A percentile compares a stretch with the other conserved stretches of the same genome.
These are phyloP conservation scores for Leucoraja erinaceus DNA, from an alignment of 2,113 vertebrate species.

Conservation along the genomic window DNA sequence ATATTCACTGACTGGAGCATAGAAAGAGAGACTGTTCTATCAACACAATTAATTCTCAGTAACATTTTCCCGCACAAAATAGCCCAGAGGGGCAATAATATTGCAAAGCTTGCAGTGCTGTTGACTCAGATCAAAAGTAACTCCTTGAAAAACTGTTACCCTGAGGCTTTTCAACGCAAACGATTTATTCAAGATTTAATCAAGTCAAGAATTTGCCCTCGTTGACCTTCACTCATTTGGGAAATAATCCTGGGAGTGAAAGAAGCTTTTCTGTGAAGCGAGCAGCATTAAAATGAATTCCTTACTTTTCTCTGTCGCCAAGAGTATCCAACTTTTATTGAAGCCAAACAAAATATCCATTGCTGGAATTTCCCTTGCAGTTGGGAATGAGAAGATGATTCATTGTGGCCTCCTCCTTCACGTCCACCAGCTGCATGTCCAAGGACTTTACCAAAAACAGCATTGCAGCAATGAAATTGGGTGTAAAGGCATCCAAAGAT, in stretches of 20 bases:
- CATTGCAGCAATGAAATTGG: background rate
- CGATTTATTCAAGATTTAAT: background rate
- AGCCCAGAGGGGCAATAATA: background rate
- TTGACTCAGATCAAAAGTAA: background rate
- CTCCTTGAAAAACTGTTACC: slow-evolving; percentile 2
- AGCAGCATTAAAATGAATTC: background rate
- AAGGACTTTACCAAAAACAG: background rate
- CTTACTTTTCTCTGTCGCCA: background rate
- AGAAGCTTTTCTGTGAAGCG: background rate
- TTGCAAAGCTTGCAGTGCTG: slow-evolving; percentile 17
- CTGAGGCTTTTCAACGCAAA: background rate
- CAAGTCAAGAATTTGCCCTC: no score
- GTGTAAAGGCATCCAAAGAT: background rate
- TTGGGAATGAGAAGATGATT: background rate
- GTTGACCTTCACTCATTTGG: background rate
- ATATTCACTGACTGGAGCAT: background rate
- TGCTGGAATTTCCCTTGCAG: background rate
- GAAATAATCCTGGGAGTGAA: slow-evolving; percentile 1
- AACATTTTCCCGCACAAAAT: background rate
- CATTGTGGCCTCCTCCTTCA: background rate
- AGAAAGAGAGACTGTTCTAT: background rate
- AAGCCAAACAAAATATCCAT: background rate
- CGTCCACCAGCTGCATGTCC: background rate
- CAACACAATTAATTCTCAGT: background rate
- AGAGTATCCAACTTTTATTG: background rate